Evolutionary conservation across 2,888 invertebrate species (phyloP), one percentile per base, ranked within the genome.

Genomic region (Dioctria rufipes): DNA sequence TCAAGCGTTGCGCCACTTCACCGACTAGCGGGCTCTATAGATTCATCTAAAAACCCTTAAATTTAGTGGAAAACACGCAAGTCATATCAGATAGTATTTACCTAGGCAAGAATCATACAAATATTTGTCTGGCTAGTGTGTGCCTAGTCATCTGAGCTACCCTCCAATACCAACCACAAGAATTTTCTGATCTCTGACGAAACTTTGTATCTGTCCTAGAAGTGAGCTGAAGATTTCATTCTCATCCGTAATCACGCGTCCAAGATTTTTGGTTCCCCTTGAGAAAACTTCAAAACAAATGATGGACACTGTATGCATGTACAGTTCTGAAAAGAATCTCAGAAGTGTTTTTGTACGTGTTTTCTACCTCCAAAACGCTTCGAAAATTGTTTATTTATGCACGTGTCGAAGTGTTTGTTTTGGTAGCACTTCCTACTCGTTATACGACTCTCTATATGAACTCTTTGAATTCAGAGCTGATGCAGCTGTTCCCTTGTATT

Each of bases 261-360:
- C 39, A 37, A 46, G 75, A 77, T 77, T 63, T 61, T 73, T 58
- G 25, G 73, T 13, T 42, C 40, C n/a, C 43, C 58, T 73, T 58
- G 60, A 54, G 25, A 42, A 43, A 42, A 11, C 3, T 39, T 61
- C 63, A 63, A 60, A 11, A 8, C 58, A n/a, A 39, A 39, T 54
- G 54, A 40, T 42, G 6, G 13, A 37, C 13, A 25, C 13, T 49
- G 39, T n/a, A n/a, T n/a, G n/a, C n/a, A n/a, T n/a, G n/a, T n/a
- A n/a, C 61, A 25, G 37, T 11, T 73, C 73, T n/a, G 39, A 11
- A 60, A 39, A 46, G 2, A 77, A 46, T 77, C 39, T 13, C 61
- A 77, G 11, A 77, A 77, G 77, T 77, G 77, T 77, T 77, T 77
- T 77, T 63, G 37, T 77, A 77, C 77, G 77, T 77, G 77, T 63